phyloP scores from a whole-genome alignment of 1,140 invertebrate genomes.

The Drosophila elegans region DNA sequence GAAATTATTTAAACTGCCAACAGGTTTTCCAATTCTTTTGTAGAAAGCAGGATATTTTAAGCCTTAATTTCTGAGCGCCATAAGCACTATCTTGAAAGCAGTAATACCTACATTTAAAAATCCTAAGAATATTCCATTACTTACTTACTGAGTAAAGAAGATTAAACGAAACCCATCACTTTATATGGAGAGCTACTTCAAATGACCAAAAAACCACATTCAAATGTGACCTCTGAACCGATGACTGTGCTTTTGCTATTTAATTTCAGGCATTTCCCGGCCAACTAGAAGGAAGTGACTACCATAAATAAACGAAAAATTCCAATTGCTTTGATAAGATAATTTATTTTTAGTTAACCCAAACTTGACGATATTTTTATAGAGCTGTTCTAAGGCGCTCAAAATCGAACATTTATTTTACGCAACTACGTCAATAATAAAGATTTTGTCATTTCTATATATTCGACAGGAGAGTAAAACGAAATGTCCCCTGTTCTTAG shows the following conservation, averaged over 20 bases:
- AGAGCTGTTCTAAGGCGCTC: background rate
- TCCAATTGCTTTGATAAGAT: slow-evolving; percentile 8
- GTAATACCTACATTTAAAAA: no score
- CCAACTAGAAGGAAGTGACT: slow-evolving; percentile 1
- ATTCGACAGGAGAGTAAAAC: background rate
- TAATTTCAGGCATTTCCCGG: background rate
- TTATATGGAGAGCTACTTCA: background rate
- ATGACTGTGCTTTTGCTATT: background rate
- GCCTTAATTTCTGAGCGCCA: no score
- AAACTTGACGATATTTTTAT: background rate
- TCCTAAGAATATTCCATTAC: no score
- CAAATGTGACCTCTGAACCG: background rate
- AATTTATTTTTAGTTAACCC: background rate
- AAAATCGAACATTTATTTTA: background rate
- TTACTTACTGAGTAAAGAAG: no score
- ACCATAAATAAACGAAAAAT: background rate
- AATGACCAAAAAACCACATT: background rate
- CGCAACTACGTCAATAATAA: background rate
- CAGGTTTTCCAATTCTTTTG: no score
- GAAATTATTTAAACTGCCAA: no score
- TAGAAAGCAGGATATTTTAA: no score
- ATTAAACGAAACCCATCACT: background rate
- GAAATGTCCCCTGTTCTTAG: background rate
- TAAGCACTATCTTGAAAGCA: no score
- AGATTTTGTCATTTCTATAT: background rate